Evolutionary conservation across 92 coral and sea anemone genomes (phyloP), one percentile per base, ranked within the genome.

Genomic region (Metridium senile): DNA sequence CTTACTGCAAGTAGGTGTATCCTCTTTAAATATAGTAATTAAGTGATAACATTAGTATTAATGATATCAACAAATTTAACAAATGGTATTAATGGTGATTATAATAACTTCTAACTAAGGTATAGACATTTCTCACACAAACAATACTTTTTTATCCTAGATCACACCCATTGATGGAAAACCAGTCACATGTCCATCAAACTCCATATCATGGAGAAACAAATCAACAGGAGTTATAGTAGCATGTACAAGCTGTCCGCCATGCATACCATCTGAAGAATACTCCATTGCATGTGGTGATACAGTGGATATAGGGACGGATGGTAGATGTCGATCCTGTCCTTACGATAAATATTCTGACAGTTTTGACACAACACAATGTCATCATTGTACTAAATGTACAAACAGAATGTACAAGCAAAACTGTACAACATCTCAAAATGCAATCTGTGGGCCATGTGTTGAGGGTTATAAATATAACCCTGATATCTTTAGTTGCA

Each of bases 281-380:
- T 73, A 28, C 56, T 73, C 78, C 0, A 73, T 73, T 22, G 67
- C 67, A 30, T 73, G 78, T 58, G 78, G 78, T 21, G 28, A 16
- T 20, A 26, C 33, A 32, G 68, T 52, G 17, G 47, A 73, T 35
- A 33, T 58, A 31, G 78, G 78, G 21, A 58, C 51, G 0, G 20
- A 8, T 11, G 67, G 33, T 18, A 33, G 33, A 22, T 73, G 78
- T 58, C 20, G 17, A 17, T 7, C 52, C 0, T 73, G 78, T 34
- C 78, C 68, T 26, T 9, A 2, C 9, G 78, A 67, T 0, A 73
- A 6, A 23, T 73, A 16, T 25, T 73, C 78, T 33, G 56, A 39
- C 49, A 49, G 22, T 11, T 73, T 73, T 58, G 35, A 58, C 33
- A 30, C 7, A 20, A 73, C 56, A 31, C 52, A 30, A 0, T 73